Base-by-base conservation (phyloP, 2,888 invertebrate genomes). In the Diloba caeruleocephala region DNA sequence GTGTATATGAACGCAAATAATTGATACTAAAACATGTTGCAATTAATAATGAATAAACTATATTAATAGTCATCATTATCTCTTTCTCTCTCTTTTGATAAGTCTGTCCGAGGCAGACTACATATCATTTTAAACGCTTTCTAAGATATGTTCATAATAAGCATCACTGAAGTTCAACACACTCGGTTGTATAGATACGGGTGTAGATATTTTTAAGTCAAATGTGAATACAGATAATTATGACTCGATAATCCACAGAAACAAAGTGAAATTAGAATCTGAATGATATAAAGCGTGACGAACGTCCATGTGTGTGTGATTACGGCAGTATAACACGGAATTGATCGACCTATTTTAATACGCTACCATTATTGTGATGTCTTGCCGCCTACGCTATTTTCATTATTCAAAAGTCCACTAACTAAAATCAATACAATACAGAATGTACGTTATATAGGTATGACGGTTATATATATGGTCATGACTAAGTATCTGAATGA, bases 331-430 rank as follows among this genome's bases (percentile, higher is more conserved):
- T 29, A 48, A 15, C 53, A 67, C 46, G 19, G 46, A 72, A 76
- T 79, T 73, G 71, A 76, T 75, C 70, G 78, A 69, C 72, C 75
- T 66, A 76, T 68, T 75, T n/a, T 72, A 58, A 36, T 44, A 52
- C 49, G 38, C 54, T 53, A 50, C 53, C 42, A 54, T 53, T 50
- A 50, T 36, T 55, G 66, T 72, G 69, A 64, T 61, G 63, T 59
- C 68, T 64, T 63, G 43, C 67, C 51, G 42, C 54, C 63, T 51
- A 63, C 60, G 14, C 42, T 51, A 43, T 57, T 71, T 74, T 64
- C 61, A 77, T 78, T 76, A 78, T 75, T 76, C 59, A 78, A 59
- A 66, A 65, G 50, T 62, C 15, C 49, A 58, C 51, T 49, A 51
- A 42, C 50, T 54, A 51, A 69, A 78, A 79, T 79, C 76, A 67